Conservation (phyloP, 2,888 invertebrate genomes). For the Belgica antarctica region DNA sequence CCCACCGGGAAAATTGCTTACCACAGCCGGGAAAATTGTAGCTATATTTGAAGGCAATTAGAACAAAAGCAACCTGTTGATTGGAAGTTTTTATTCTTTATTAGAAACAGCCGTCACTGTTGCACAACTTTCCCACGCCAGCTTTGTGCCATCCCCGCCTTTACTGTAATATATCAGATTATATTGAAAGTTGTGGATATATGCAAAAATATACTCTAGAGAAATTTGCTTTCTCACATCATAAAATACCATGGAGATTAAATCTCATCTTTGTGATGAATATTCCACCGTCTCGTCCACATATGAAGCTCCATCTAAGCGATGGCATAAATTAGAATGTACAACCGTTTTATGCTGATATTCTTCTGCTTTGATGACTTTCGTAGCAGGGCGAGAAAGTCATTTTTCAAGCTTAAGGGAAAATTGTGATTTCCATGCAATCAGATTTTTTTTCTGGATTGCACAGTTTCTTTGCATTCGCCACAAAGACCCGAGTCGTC, state of each 20-base stretch:
- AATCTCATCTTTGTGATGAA: constrained; percentile 11
- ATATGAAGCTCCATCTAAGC: background rate
- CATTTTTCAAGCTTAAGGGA: too few relatives aligned
- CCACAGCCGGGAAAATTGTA: too few relatives aligned
- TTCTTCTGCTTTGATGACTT: constrained; percentile 7
- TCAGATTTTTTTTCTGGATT: background rate
- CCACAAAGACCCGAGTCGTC: background rate
- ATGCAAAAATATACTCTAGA: background rate
- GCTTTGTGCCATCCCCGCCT: too few relatives aligned
- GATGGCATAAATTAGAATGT: constrained; percentile 7
- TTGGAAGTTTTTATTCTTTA: too few relatives aligned
- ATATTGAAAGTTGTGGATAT: too few relatives aligned
- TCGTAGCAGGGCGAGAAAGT: too few relatives aligned
- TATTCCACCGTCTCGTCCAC: background rate
- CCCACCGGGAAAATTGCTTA: too few relatives aligned
- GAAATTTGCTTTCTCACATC: constrained; percentile 4
- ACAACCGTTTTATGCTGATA: constrained; percentile 7
- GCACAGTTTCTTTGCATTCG: background rate
- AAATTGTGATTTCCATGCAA: background rate
- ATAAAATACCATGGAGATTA: constrained; percentile 7
- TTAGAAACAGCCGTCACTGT: too few relatives aligned
- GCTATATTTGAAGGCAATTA: too few relatives aligned
- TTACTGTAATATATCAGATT: constrained; percentile 4
- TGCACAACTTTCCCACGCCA: too few relatives aligned
- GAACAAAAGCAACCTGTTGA: too few relatives aligned